Percentiles rank a stretch among this genome's conserved stretches.
These are phyloP conservation scores for Pogonophryne albipinna DNA, from an alignment of 2,797 vertebrate species.

Conservation along the genomic window DNA sequence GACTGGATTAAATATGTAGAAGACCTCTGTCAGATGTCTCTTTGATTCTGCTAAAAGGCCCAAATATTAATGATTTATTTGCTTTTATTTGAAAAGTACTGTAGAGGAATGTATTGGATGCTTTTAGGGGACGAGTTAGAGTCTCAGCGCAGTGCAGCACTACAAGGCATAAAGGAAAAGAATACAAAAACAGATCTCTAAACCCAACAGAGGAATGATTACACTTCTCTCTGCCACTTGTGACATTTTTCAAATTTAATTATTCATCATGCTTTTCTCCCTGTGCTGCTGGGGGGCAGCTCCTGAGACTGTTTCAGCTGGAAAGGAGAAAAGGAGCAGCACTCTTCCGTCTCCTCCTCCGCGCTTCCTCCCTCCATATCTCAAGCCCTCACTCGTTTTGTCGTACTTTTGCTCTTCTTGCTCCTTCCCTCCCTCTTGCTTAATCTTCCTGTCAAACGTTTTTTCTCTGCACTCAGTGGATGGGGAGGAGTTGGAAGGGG, in stretches of 20 bases:
- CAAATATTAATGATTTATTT: constrained; percentile 87
- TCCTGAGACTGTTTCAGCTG: constrained; percentile 71
- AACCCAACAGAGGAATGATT: constrained; percentile 81
- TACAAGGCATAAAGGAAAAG: constrained; percentile 55
- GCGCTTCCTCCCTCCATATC: constrained; percentile 46
- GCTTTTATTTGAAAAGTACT: constrained; percentile 82
- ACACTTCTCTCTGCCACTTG: constrained; percentile 78
- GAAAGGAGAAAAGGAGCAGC: constrained; percentile 63
- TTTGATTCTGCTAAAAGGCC: constrained; percentile 73
- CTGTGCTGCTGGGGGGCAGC: constrained; percentile 74
- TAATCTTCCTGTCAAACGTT: constrained; percentile 61
- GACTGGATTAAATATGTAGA: constrained; percentile 74
- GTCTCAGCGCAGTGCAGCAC: constrained; percentile 51
- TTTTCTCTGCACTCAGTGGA: constrained; percentile 46
- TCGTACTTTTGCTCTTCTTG: constrained; percentile 17
- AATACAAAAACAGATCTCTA: constrained; percentile 67
- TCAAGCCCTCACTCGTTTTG: constrained; percentile 58
- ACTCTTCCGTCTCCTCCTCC: constrained; percentile 60
- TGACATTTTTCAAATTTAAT: constrained; percentile 86
- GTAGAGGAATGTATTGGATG: constrained; percentile 63
- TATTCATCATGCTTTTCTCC: constrained; percentile 87
- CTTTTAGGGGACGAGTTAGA: constrained; percentile 76
- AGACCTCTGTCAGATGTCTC: constrained; percentile 50
- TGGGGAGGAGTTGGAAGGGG: background rate
- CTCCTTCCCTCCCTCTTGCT: constrained; percentile 16